phyloP scores from a whole-genome alignment of 2,797 vertebrate species.

The Etheostoma nigrum region DNA sequence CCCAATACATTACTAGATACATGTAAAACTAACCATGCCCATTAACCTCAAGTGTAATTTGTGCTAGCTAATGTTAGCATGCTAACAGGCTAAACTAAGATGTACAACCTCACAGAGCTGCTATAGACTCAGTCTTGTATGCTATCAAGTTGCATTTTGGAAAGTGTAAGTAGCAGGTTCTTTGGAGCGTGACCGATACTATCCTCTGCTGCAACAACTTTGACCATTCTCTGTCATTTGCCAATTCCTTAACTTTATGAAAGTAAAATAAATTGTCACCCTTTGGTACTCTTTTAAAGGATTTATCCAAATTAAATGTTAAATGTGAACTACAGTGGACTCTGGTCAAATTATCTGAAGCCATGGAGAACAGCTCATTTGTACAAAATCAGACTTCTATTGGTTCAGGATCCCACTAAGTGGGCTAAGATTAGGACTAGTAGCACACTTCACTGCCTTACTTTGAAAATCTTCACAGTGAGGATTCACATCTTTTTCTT shows the following conservation, averaged over 20 bases:
- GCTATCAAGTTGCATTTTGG: neutral
- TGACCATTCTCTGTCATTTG: neutral
- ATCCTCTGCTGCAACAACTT: too few species aligned
- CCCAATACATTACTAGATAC: too few species aligned
- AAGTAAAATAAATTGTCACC: neutral
- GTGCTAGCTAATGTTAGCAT: neutral
- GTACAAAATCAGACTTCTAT: neutral
- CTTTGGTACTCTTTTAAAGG: neutral
- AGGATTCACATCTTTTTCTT: neutral
- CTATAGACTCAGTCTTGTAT: neutral
- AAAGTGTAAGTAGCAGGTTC: neutral
- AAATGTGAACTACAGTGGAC: neutral
- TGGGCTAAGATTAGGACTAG: constrained; percentile 17
- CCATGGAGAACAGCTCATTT: neutral
- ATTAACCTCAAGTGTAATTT: neutral
- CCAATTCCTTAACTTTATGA: neutral
- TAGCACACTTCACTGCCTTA: constrained; percentile 11
- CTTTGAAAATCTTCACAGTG: neutral
- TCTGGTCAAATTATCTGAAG: neutral
- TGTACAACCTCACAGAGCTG: neutral
- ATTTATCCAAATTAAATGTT: constrained; percentile 14
- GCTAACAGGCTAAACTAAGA: neutral
- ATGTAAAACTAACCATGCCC: neutral
- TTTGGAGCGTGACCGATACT: too few species aligned
- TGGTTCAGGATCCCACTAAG: neutral